phyloP scores from a whole-genome alignment of 2,888 invertebrate species.

The Seira sanloemensis region DNA sequence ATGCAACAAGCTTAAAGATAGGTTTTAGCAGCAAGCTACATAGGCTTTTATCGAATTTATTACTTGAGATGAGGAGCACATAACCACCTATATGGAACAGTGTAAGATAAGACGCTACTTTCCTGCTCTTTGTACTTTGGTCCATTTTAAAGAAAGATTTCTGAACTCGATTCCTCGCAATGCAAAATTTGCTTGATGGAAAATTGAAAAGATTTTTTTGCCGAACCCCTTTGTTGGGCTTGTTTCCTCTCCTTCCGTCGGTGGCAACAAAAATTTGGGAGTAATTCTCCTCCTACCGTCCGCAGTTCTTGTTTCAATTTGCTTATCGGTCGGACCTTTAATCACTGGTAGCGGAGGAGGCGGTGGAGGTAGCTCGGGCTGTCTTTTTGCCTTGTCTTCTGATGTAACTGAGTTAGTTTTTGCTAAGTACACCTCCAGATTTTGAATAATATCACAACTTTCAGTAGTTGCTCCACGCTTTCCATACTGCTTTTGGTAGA shows the following conservation, averaged over 20 bases:
- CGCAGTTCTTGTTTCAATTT: slow-evolving; percentile 94
- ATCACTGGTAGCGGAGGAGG: slow-evolving; percentile 75
- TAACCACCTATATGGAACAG: too few species aligned
- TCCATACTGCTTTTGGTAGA: slow-evolving; percentile 92
- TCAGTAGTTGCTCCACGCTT: slow-evolving; percentile 77
- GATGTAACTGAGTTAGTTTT: slow-evolving; percentile 45
- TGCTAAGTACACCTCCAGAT: slow-evolving; percentile 68
- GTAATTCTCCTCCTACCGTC: slow-evolving; percentile 97
- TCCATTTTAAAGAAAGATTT: too few species aligned
- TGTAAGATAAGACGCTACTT: too few species aligned
- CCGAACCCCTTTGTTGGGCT: slow-evolving; percentile 47
- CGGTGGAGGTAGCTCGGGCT: slow-evolving; percentile 51
- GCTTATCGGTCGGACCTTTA: slow-evolving; percentile 85
- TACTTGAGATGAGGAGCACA: too few species aligned
- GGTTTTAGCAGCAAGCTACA: too few species aligned
- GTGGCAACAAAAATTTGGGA: slow-evolving; percentile 92
- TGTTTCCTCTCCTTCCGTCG: slow-evolving; percentile 48
- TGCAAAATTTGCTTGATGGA: too few species aligned
- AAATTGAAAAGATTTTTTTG: too few species aligned
- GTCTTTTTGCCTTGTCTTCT: neutral
- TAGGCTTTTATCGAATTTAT: too few species aligned
- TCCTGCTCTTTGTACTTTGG: too few species aligned
- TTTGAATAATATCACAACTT: slow-evolving; percentile 66
- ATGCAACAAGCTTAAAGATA: too few species aligned
- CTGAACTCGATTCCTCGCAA: too few species aligned